These are phyloP conservation scores for Hydra vulgaris DNA, from an alignment of 30 jellyfish, hydroid and myxozoan genomes.

Conservation along the genomic window DNA sequence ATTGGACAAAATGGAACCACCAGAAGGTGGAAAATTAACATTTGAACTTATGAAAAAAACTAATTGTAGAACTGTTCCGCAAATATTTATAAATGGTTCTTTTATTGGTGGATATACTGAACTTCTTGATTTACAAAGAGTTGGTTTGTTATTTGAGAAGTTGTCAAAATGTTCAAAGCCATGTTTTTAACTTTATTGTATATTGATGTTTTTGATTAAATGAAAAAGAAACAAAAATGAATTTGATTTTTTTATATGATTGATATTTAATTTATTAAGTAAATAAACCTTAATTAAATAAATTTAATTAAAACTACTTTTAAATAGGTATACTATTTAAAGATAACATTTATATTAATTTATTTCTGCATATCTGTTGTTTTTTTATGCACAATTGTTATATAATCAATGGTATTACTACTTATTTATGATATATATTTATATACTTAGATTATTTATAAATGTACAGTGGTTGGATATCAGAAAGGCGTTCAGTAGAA, in stretches of 20 bases:
- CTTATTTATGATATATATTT: too few relatives aligned
- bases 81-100: constrained; percentile 60
- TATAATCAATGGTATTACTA: too few relatives aligned
- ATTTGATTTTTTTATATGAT: background rate
- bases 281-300: too few relatives aligned
- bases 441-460: background rate
- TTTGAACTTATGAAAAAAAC: constrained; percentile 43
- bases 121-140: constrained; percentile 37
- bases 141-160: constrained; percentile 47
- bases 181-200: background rate
- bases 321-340: too few relatives aligned
- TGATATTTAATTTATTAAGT: too few relatives aligned
- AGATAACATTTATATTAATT: too few relatives aligned
- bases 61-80: constrained; percentile 77
- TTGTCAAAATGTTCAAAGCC: constrained; percentile 46
- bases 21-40: constrained; percentile 27
- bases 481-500: constrained; percentile 63
- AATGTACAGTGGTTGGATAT: constrained; percentile 93
- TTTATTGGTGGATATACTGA: constrained; percentile 85
- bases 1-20: constrained; percentile 32
- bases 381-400: too few relatives aligned
- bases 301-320: too few relatives aligned
- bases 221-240: background rate
- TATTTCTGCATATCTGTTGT: too few relatives aligned
- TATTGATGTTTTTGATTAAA: background rate